Evolutionary conservation across 2,797 vertebrate species (phyloP).

Genomic region (Siniperca obscura): DNA sequence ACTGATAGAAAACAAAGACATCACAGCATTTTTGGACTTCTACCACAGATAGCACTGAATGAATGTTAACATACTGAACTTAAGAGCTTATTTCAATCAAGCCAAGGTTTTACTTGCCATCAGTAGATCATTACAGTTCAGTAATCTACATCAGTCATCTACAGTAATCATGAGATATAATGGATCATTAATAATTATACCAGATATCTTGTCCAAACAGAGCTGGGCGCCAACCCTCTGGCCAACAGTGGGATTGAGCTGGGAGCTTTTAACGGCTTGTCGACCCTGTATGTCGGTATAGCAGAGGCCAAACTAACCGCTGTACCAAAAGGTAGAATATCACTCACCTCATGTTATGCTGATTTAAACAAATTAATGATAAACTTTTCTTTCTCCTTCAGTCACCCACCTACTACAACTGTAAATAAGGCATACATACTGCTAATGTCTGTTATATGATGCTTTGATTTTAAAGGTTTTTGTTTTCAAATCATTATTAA

Average conservation of each 20-base stretch:
- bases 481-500: background rate
- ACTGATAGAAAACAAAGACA: too few species aligned
- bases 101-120: too few species aligned
- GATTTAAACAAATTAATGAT: background rate
- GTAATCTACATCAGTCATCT: too few species aligned
- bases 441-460: background rate
- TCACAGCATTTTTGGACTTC: too few species aligned
- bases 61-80: too few species aligned
- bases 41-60: too few species aligned
- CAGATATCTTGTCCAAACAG: conserved; percentile 78
- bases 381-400: background rate
- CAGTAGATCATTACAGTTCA: too few species aligned
- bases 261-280: conserved; percentile 93
- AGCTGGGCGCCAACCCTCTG: conserved; percentile 97
- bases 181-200: conserved; percentile 11
- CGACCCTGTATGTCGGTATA: conserved; percentile 92
- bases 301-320: conserved; percentile 94
- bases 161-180: background rate
- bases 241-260: conserved; percentile 92
- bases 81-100: too few species aligned
- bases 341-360: background rate
- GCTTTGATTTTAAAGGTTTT: background rate
- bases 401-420: background rate
- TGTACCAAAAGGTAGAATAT: conserved; percentile 91
- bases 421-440: background rate